Evolutionary conservation across 2,888 invertebrate species (phyloP).

Genomic region (Augochlorella aurata): DNA sequence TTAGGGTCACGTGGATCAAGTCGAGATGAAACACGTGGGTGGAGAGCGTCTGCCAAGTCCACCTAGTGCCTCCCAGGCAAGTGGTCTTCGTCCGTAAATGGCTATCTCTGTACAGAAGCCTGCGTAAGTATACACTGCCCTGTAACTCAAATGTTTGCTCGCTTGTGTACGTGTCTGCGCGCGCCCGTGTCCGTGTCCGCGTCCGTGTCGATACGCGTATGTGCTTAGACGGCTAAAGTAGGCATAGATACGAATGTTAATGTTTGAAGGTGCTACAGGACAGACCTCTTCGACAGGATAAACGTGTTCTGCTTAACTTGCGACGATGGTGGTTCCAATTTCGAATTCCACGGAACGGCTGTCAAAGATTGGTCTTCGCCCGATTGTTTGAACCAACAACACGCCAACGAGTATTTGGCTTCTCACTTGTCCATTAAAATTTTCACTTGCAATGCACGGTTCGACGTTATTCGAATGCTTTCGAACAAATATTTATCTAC

Average conservation of each 20-base stretch:
- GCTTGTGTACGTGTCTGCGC: slow-evolving; percentile 9
- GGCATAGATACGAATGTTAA: slow-evolving; percentile 31
- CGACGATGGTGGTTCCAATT: not conserved
- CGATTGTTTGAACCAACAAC: not conserved
- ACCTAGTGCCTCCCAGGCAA: slow-evolving; percentile 49
- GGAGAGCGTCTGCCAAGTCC: slow-evolving; percentile 54
- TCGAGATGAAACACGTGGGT: slow-evolving; percentile 45
- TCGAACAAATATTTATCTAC: no score
- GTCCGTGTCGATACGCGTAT: not conserved
- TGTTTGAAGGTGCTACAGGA: slow-evolving; percentile 21
- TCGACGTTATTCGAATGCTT: no score
- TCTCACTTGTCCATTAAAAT: not conserved
- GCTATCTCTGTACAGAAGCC: slow-evolving; percentile 38
- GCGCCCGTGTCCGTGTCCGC: not conserved
- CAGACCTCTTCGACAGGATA: slow-evolving; percentile 20
- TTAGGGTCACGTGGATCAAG: slow-evolving; percentile 54
- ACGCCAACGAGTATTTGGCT: no score
- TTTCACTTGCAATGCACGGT: not conserved
- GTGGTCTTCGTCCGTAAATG: slow-evolving; percentile 50
- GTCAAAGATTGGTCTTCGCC: not conserved
- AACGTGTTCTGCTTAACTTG: slow-evolving; percentile 20
- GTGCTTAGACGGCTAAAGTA: slow-evolving; percentile 17
- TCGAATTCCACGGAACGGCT: not conserved
- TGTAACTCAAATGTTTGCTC: slow-evolving; percentile 31
- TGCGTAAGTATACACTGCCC: slow-evolving; percentile 22